Percentiles rank a stretch among this genome's conserved stretches.
phyloP scores from a whole-genome alignment of 1,140 invertebrate species.

The Bombus pyrosoma region DNA sequence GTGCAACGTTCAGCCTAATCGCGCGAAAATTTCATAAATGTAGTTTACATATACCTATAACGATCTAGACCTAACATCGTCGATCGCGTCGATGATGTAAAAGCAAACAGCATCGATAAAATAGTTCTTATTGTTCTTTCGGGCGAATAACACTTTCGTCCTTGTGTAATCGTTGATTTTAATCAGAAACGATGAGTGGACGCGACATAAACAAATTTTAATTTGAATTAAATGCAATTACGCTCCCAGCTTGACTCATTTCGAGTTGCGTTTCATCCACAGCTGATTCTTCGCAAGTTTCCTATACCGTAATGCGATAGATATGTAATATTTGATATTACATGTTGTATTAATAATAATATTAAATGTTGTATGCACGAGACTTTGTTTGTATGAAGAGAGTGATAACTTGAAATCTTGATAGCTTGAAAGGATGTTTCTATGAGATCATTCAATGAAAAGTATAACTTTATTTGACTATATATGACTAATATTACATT shows the following conservation, averaged over 20 bases:
- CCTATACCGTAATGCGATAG: not conserved
- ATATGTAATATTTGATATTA: not conserved
- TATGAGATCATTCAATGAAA: not conserved
- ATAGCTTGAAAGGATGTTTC: not conserved
- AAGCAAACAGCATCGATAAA: not conserved
- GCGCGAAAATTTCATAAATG: slow-evolving; percentile 37
- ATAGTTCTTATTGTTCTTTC: not conserved
- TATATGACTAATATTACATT: not conserved
- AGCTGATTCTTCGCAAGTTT: no score
- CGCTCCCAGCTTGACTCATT: not conserved
- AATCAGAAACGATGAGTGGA: not conserved
- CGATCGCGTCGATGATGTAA: not conserved
- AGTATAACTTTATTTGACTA: not conserved
- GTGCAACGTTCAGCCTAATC: slow-evolving; percentile 27
- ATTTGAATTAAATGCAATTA: slow-evolving; percentile 18
- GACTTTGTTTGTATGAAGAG: not conserved
- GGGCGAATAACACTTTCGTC: not conserved
- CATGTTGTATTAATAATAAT: not conserved
- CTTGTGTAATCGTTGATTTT: slow-evolving; percentile 17
- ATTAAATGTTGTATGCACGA: not conserved
- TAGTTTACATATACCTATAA: not conserved
- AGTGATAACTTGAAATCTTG: not conserved
- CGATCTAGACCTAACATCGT: not conserved
- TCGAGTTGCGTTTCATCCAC: not conserved
- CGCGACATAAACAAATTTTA: not conserved